phyloP scores from a whole-genome alignment of 2,113 vertebrate species.

The Serinus canaria region DNA sequence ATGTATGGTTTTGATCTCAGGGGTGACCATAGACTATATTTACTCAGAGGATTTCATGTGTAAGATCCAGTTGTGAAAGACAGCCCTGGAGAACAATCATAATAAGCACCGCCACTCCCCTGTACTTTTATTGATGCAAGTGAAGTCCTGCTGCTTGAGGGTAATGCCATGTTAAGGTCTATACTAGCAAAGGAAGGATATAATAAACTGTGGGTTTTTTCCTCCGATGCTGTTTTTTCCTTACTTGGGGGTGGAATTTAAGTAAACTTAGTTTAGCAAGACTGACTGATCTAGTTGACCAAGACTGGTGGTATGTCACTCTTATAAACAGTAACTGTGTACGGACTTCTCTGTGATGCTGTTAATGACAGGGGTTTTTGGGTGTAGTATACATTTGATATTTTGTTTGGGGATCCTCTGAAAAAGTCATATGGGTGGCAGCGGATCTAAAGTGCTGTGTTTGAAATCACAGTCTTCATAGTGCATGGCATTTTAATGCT shows the following conservation, averaged over 20 bases:
- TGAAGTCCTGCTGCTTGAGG: not conserved
- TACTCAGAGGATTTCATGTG: not conserved
- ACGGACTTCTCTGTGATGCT: not conserved
- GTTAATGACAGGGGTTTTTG: not conserved
- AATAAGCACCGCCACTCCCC: not conserved
- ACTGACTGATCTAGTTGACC: not conserved
- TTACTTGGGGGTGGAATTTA: not conserved
- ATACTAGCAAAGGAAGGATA: not conserved
- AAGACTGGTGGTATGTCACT: not conserved
- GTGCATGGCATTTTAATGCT: not conserved
- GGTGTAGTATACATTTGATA: not conserved
- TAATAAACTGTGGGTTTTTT: rapidly evolving
- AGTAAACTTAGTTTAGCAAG: not conserved
- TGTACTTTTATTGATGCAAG: not conserved
- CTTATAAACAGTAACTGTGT: not conserved
- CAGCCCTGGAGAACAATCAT: not conserved
- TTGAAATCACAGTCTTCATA: not conserved
- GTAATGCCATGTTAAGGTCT: rapidly evolving
- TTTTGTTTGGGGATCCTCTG: not conserved
- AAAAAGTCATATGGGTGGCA: not conserved
- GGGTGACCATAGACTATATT: not conserved
- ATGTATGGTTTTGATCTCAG: not conserved
- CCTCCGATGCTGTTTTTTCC: not conserved
- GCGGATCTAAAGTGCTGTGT: not conserved
- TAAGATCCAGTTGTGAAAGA: not conserved